Evolutionary conservation across 2,113 vertebrate species (phyloP).

Genomic region (Recurvirostra avosetta): DNA sequence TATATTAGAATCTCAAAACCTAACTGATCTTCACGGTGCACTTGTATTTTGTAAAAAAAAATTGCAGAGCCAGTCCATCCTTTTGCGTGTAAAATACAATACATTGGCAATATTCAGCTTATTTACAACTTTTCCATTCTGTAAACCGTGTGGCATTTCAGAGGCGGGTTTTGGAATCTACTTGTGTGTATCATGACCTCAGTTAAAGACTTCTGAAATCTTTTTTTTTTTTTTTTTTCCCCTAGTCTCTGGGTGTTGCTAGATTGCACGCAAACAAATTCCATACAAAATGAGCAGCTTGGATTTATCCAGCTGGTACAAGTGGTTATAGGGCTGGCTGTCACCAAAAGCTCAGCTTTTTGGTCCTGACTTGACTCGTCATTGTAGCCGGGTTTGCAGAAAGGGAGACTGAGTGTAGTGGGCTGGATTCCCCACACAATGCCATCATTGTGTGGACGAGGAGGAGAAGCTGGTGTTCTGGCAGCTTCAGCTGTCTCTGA

Average conservation of each 20-base stretch:
- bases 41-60: not conserved
- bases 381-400: conserved; percentile 15
- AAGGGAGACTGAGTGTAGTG: not conserved
- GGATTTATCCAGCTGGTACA: conserved; percentile 25
- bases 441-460: conserved; percentile 62
- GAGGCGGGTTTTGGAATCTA: not conserved
- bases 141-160: not conserved
- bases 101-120: not conserved
- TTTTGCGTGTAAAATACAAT: not conserved
- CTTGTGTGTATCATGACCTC: not conserved
- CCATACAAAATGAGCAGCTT: not conserved
- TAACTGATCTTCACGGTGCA: not conserved
- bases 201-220: not conserved
- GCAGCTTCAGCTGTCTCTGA: conserved; percentile 70
- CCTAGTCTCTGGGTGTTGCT: not conserved
- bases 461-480: conserved; percentile 66
- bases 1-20: not conserved
- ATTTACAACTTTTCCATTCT: not conserved
- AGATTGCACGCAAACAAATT: conserved; percentile 16
- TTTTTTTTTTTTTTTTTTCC: not conserved
- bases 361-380: conserved; percentile 13
- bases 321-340: not conserved
- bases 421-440: conserved; percentile 61
- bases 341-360: not conserved
- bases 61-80: not conserved